Evolutionary conservation across 2,888 invertebrate species (phyloP), one percentile per base, ranked within the genome.

Genomic region (Gymnoscelis rufifasciata): DNA sequence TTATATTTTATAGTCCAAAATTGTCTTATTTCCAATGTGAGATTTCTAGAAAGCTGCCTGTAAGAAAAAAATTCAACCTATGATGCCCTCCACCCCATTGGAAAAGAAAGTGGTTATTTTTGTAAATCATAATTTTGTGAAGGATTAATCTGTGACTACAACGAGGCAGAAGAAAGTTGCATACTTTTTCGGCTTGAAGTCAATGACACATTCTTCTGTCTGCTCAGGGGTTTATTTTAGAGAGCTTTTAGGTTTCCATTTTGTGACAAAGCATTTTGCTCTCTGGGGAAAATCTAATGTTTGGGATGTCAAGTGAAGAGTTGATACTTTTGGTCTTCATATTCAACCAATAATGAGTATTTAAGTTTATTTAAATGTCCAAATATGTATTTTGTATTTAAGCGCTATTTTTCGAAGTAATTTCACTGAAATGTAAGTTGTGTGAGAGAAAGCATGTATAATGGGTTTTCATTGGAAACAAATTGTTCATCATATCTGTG

Each of bases 271-370:
- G 1, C 59, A 60, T 65, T 70, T 64, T 67, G 77, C 81, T 83
- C 84, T 83, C 75, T 62, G 77, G 86, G 82, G 73, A 62, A 60
- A 60, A 59, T 68, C 30, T 27, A 12, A 15, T 38, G 60, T 74
- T 70, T 60, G 77, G 86, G 86, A 83, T 78, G 60, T 88, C 83
- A 82, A 73, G 88, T 88, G 88, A 88, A 88, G 88, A 87, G 88
- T 83, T 65, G 48, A 56, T 37, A 43, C 60, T 64, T 66, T 73
- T 80, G 77, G 79, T 74, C 74, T 63, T 56, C 50, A 43, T 49
- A 26, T 37, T 36, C 26, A 35, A 28, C 10, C 7, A 2, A 26
- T 6, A 6, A 2, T 6, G 26, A 7, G 3, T 7, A 10, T 19
- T 10, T 2, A 10, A 5, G n/a, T 31, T 31, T 15, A 3, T 29